Conservation (phyloP, 2,888 invertebrate genomes). For the Lasioglossum morio region DNA sequence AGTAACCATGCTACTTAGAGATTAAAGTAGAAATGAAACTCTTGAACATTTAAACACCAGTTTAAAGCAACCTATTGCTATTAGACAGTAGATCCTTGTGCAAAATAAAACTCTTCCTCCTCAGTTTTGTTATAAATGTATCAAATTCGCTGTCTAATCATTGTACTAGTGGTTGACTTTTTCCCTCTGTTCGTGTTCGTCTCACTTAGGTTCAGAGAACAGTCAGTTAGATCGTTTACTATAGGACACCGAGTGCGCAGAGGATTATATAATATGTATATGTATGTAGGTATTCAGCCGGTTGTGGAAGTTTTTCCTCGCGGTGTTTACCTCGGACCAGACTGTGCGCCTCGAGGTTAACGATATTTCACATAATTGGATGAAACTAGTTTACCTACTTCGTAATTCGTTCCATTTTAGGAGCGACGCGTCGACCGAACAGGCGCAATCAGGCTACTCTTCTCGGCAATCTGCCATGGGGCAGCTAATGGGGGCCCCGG, state of each 20-base stretch:
- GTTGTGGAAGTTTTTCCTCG: constrained; percentile 18
- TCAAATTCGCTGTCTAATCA: no score
- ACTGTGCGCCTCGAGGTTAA: constrained; percentile 26
- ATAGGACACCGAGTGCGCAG: background rate
- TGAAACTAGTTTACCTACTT: constrained; percentile 44
- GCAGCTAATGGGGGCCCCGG: background rate
- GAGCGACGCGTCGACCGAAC: constrained; percentile 1
- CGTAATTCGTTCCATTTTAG: constrained; percentile 22
- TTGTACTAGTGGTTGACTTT: no score
- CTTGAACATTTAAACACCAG: no score
- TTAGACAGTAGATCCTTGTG: no score
- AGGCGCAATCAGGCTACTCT: background rate
- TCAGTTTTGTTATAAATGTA: no score
- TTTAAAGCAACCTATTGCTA: no score
- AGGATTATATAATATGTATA: background rate
- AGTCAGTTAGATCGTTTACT: background rate
- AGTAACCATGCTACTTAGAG: no score
- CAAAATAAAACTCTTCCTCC: no score
- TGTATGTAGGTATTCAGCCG: background rate
- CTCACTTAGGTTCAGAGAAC: background rate
- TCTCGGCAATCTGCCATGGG: background rate
- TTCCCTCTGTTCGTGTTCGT: no score
- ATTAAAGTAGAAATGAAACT: no score
- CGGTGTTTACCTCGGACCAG: constrained; percentile 27
- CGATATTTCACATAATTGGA: constrained; percentile 35